Base-by-base conservation (phyloP, 2,888 invertebrate species). In the Ramazzottius varieornatus region DNA sequence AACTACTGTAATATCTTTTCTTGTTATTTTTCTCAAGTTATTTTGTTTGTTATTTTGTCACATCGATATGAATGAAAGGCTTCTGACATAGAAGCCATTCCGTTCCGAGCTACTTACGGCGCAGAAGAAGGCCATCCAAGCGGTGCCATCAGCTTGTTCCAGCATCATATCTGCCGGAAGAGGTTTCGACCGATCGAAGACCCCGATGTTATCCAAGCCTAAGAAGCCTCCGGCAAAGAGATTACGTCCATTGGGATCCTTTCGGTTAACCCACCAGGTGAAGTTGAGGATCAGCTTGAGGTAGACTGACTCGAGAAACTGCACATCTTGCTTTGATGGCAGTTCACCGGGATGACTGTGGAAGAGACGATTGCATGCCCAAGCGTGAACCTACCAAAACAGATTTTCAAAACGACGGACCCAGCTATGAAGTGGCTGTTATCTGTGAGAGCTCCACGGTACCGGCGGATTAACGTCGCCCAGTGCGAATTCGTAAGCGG, bases 71-170 rank as follows among this genome's bases (percentile, higher is more conserved):
- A n/a, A n/a, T n/a, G n/a, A n/a, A n/a, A n/a, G n/a, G n/a, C n/a
- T n/a, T n/a, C n/a, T n/a, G n/a, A n/a, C n/a, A n/a, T n/a, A n/a
- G n/a, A n/a, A n/a, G n/a, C n/a, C n/a, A n/a, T n/a, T n/a, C n/a
- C n/a, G n/a, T n/a, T n/a, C n/a, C n/a, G n/a, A n/a, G n/a, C n/a
- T n/a, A n/a, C n/a, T n/a, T n/a, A 72, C 72, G 4, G 72, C 68
- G 67, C 74, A 73, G 70, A 73, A 75, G 68, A 75, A 75, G 1
- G 74, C 75, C 75, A 75, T 74, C 76, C 76, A 76, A 0, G 74
- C 75, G 1, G 75, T 74, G 33, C 75, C 76, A 70, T 76, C 76
- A 1, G 75, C 75, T 73, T 70, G 70, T 32, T 72, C 72, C 24
- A 72, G 67, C 63, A 70, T 69, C 1, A 71, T 71, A 2, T 70